Conservation (phyloP, 1,140 invertebrate genomes). For the Caenorhabditis inopinata region DNA sequence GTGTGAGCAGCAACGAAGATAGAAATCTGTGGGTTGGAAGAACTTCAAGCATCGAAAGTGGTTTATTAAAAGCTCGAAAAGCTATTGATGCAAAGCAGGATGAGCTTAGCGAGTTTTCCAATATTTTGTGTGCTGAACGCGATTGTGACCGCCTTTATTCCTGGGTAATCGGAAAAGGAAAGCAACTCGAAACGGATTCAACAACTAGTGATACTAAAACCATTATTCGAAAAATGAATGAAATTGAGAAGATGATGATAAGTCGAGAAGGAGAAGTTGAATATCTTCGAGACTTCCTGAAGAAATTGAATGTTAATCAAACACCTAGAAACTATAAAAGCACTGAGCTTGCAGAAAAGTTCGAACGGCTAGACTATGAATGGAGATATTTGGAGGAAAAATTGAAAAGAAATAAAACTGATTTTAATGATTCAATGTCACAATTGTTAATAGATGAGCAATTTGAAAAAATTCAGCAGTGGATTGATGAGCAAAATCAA, state of each 20-base stretch:
- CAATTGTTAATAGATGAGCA: neutral
- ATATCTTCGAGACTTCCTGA: neutral
- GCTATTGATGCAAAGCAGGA: conserved; percentile 18
- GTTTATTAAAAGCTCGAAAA: neutral
- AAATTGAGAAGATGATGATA: conserved; percentile 10
- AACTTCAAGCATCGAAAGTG: neutral
- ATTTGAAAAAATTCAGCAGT: neutral
- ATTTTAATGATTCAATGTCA: conserved; percentile 2
- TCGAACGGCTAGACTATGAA: neutral
- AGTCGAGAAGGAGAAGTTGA: neutral
- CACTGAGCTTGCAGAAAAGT: neutral
- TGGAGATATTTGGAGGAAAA: conserved; percentile 3
- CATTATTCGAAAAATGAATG: neutral
- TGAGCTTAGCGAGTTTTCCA: neutral
- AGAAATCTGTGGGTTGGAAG: neutral
- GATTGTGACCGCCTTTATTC: neutral
- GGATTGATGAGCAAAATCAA: neutral
- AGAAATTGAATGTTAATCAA: neutral
- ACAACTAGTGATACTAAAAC: neutral
- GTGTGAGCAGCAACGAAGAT: neutral
- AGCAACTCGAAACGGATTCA: neutral
- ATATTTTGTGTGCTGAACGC: neutral
- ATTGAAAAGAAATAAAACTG: neutral
- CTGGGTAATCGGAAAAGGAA: neutral
- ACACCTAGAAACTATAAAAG: neutral